Base-by-base conservation (phyloP, 2,888 invertebrate species). In the Lathronympha strigana region DNA sequence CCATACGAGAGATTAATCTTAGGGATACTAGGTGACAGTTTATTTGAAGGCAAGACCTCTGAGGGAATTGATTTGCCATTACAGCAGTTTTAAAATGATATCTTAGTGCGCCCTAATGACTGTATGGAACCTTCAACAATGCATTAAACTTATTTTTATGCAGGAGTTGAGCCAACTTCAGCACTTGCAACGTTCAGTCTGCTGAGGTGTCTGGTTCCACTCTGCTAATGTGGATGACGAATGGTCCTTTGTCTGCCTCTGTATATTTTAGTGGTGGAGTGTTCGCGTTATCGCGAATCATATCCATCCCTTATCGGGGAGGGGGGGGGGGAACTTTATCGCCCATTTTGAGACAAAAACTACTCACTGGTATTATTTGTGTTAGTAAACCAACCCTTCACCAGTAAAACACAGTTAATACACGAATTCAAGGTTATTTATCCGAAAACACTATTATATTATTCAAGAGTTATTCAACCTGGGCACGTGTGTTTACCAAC, bases 101-200 rank as follows among this genome's bases (percentile, higher is more conserved):
- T 21, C 21, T 53, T 53, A n/a, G n/a, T 53, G 4, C 36, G 19
- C 0, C 53, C 53, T 19, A 53, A 3, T 33, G 50, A 51, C 11
- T 51, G 31, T 2, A 51, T 31, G 5, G 50, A 51, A 1, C 50
- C 50, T 17, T 51, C 50, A 1, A 51, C 50, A 17, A 36, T 21
- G 4, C n/a, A 36, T 33, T 9, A 1, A 36, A n/a, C 3, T 36
- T 19, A 36, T 53, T 33, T 21, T 36, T 36, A 19, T 53, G 21
- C 2, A 53, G 21, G 1, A 38, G 4, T 4, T 53, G 53, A 21
- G 53, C 36, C 5, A 53, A 13, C 6, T 36, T 53, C 3, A 53
- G 19, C 1, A n/a, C 53, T 21, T 21, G 53, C 21, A 53, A 15
- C 0, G 50, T 31, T 28, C 31, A 11, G 1, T 21, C 53, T 3